Percentiles rank a stretch among this genome's conserved stretches.
Conservation (phyloP, 35 echinoderm and acorn worm species). For the Ptychodera flava region DNA sequence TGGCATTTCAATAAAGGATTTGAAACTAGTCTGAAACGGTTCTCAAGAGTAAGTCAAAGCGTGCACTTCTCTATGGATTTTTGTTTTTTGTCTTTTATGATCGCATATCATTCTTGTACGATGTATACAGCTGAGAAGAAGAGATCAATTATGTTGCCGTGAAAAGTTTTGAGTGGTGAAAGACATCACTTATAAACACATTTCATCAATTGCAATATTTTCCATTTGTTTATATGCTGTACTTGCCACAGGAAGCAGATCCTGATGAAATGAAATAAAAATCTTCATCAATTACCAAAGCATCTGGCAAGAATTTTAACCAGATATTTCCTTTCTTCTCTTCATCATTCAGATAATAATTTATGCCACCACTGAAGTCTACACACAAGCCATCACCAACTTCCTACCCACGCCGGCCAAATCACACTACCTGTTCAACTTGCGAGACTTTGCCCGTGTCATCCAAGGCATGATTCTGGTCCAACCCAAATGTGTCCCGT, state of each 20-base stretch:
- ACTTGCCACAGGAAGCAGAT: no score
- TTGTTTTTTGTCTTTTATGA: no score
- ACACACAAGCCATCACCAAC: constrained; percentile 77
- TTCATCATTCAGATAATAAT: constrained; percentile 69
- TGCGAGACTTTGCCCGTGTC: constrained; percentile 86
- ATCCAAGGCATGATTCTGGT: constrained; percentile 92
- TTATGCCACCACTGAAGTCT: constrained; percentile 86
- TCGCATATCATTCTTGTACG: no score
- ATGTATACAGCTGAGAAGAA: neutral
- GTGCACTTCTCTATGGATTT: neutral
- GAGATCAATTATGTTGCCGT: no score
- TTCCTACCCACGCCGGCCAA: constrained; percentile 95
- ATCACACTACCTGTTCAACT: constrained; percentile 85
- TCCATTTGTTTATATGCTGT: no score
- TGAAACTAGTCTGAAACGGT: constrained; percentile 61
- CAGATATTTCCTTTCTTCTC: no score
- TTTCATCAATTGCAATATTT: no score
- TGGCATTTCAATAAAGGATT: constrained; percentile 96
- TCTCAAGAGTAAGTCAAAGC: constrained; percentile 59
- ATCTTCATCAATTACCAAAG: no score
- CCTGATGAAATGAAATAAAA: no score
- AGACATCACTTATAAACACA: neutral
- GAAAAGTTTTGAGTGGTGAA: neutral
- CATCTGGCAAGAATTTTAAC: no score
- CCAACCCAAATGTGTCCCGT: constrained; percentile 36